A percentile compares a stretch with the other conserved stretches of the same genome.
These are phyloP conservation scores for Diachasmimorpha longicaudata DNA, from an alignment of 1,140 invertebrate species.

Conservation along the genomic window DNA sequence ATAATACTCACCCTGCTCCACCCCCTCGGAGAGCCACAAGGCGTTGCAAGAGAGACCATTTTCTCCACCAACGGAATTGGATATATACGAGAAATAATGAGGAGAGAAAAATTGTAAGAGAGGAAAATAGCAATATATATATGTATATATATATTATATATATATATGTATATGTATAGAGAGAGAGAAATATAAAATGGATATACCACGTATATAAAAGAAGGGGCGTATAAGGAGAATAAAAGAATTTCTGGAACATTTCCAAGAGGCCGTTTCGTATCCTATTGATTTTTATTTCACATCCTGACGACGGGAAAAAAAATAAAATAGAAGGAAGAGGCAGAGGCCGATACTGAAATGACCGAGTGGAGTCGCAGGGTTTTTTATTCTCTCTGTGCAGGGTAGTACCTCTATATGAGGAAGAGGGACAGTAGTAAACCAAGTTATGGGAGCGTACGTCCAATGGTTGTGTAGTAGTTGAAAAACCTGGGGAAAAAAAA, in stretches of 20 bases:
- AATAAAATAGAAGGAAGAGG: background rate
- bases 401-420: too few species aligned
- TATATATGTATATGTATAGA: background rate
- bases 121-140: background rate
- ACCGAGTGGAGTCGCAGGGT: background rate
- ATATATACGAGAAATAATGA: constrained; percentile 16
- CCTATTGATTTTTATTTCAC: constrained; percentile 55
- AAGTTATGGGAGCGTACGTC: too few species aligned
- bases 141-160: background rate
- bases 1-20: background rate
- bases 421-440: too few species aligned
- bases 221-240: constrained; percentile 2
- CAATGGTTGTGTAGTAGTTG: too few species aligned
- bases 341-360: background rate
- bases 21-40: background rate
- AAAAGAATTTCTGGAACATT: constrained; percentile 40
- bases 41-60: constrained; percentile 17
- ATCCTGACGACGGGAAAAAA: constrained; percentile 15
- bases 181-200: background rate
- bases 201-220: background rate
- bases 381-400: background rate
- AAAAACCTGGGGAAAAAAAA: too few species aligned
- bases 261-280: constrained; percentile 42
- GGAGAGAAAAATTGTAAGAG: background rate
- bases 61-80: constrained; percentile 7